Evolutionary conservation across 92 coral and sea anemone species (phyloP), one percentile per base, ranked within the genome.

Genomic region (Pocillopora meandrina): DNA sequence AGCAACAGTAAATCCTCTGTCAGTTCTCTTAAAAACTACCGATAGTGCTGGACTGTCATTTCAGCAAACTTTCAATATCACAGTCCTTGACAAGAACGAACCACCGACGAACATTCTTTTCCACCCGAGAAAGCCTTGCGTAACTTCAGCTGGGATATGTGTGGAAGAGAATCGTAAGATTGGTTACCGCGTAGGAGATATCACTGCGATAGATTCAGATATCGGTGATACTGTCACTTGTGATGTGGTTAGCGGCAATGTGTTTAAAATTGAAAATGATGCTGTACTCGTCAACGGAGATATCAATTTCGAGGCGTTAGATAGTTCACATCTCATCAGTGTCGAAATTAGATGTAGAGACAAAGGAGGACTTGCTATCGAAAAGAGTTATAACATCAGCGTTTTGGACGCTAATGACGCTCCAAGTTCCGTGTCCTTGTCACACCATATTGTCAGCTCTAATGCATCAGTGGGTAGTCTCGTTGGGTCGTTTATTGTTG

Each of bases 61-160:
- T 73, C 75, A 87, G 16, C 84, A 86, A 78, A 63, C 66, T 59
- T 56, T 92, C 14, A 92, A 80, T 33, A 72, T 92, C 66, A 81
- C 90, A 60, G 87, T 92, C 58, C 65, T 86, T 58, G 87, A 92
- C 73, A 83, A 77, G 84, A 92, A 92, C 76, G 95, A 92, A 70
- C 75, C 85, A 7, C 95, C 95, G 9, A 72, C 84, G 9, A 47
- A 68, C 65, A 82, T 92, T 16, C 13, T 73, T 17, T 47, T 91
- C 11, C n/a, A 19, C 60, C 66, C 89, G 2, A 79, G 61, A 10
- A 63, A 61, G 10, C 72, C 87, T 26, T 88, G 91, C 81, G 76
- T 58, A 19, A 18, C 85, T 2, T 59, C 80, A 59, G 57, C 77
- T 11, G 76, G 34, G 56, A 59, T 84, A 13, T 92, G 95, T 61